Conservation (phyloP, 2,888 invertebrate species). For the Elysia crispata region DNA sequence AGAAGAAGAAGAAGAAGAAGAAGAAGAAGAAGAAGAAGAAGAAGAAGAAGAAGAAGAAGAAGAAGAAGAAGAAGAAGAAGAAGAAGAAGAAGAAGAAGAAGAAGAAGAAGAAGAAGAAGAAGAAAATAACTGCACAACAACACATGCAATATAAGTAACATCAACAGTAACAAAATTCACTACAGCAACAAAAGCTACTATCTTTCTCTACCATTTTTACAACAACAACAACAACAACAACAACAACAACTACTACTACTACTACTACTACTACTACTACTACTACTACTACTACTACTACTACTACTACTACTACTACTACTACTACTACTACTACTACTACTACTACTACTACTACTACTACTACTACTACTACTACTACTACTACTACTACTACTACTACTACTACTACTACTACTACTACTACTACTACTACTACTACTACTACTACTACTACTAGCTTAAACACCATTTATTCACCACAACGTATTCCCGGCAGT, state of each 20-base stretch:
- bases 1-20: slow-evolving; percentile 9
- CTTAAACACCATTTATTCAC: too few relatives aligned
- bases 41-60: slow-evolving; percentile 9
- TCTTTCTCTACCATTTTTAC: neutral
- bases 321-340: slow-evolving; percentile 28
- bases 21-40: slow-evolving; percentile 9
- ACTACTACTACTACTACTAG: slow-evolving; percentile 44
- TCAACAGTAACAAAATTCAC: neutral
- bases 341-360: slow-evolving; percentile 24
- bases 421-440: slow-evolving; percentile 29
- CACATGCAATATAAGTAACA: neutral
- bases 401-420: slow-evolving; percentile 28
- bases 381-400: slow-evolving; percentile 24
- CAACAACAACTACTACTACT: neutral
- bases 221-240: slow-evolving; percentile 3
- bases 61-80: slow-evolving; percentile 1
- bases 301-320: slow-evolving; percentile 32
- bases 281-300: slow-evolving; percentile 23
- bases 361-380: slow-evolving; percentile 26
- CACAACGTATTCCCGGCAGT: too few relatives aligned
- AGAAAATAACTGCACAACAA: neutral
- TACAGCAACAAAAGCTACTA: neutral
- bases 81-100: slow-evolving; percentile 4
- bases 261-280: slow-evolving; percentile 37
- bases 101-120: slow-evolving; percentile 9